Conservation (phyloP, 1,140 invertebrate genomes). For the Galleria mellonella region DNA sequence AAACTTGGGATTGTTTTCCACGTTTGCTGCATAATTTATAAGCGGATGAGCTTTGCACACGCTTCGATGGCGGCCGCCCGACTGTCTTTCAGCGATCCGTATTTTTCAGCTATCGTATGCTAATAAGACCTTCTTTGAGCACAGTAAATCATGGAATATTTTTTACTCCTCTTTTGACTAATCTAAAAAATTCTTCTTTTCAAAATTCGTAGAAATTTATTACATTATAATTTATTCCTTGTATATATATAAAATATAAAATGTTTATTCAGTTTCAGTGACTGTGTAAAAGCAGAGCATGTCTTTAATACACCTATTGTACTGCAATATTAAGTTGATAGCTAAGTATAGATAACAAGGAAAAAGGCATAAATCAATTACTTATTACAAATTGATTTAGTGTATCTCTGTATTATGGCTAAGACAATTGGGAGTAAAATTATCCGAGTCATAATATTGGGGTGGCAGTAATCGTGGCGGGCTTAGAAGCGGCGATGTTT, state of each 20-base stretch:
- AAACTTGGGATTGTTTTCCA: conserved; percentile 20
- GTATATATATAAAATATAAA: no score
- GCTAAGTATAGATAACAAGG: no score
- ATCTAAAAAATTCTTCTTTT: no score
- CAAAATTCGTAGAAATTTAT: no score
- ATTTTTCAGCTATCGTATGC: conserved; percentile 42
- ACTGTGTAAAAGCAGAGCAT: no score
- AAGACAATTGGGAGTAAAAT: conserved; percentile 17
- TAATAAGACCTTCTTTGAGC: conserved; percentile 29
- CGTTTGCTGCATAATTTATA: conserved; percentile 35
- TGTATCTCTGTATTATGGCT: no score
- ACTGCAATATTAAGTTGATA: no score
- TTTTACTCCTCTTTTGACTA: conserved; percentile 11
- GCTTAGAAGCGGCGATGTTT: conserved; percentile 16
- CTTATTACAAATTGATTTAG: no score
- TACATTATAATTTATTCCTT: no score
- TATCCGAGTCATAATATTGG: conserved; percentile 14
- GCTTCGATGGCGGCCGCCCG: conserved; percentile 23
- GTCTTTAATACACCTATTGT: no score
- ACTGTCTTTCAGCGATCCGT: conserved; percentile 20
- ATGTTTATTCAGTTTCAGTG: no score
- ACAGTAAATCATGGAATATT: conserved; percentile 16
- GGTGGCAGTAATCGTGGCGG: conserved; percentile 7
- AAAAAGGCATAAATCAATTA: no score
- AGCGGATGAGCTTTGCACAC: conserved; percentile 25